Conservation (phyloP, 2,888 invertebrate genomes). For the Druceiella hillmani region DNA sequence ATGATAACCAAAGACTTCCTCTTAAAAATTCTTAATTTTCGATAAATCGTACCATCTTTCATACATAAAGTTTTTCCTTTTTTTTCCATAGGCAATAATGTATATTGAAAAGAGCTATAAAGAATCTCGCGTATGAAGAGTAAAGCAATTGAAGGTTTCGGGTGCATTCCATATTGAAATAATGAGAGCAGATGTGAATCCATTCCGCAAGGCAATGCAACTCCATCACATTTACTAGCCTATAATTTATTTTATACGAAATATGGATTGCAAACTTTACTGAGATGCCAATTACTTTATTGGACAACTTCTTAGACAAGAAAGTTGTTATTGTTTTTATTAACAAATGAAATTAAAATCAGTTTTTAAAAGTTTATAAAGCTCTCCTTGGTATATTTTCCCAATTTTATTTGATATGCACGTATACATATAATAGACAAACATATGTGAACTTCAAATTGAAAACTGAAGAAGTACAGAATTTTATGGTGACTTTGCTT, state of each 20-base stretch:
- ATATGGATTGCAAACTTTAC: slow-evolving; percentile 62
- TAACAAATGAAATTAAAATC: too few relatives aligned
- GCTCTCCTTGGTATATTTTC: too few relatives aligned
- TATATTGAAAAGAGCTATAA: slow-evolving; percentile 63
- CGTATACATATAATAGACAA: too few relatives aligned
- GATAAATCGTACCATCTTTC: too few relatives aligned
- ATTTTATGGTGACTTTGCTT: too few relatives aligned
- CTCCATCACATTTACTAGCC: slow-evolving; percentile 57
- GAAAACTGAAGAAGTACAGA: too few relatives aligned
- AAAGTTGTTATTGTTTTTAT: slow-evolving; percentile 27
- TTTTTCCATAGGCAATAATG: slow-evolving; percentile 53
- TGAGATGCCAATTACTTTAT: slow-evolving; percentile 47
- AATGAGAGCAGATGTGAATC: slow-evolving; percentile 67
- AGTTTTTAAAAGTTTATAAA: too few relatives aligned
- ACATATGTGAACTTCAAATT: too few relatives aligned
- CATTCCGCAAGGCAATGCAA: slow-evolving; percentile 58
- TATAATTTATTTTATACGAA: slow-evolving; percentile 67
- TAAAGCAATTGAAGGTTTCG: slow-evolving; percentile 68
- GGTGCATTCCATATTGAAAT: slow-evolving; percentile 84
- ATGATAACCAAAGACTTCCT: background rate
- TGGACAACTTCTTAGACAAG: slow-evolving; percentile 58
- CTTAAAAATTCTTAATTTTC: slow-evolving; percentile 2
- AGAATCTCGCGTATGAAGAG: slow-evolving; percentile 56
- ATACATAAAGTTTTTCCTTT: too few relatives aligned
- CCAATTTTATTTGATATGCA: too few relatives aligned